Percentiles rank a stretch among this genome's conserved stretches.
These are phyloP conservation scores for Chloromyia formosa DNA, from an alignment of 2,888 invertebrate species.

Conservation along the genomic window DNA sequence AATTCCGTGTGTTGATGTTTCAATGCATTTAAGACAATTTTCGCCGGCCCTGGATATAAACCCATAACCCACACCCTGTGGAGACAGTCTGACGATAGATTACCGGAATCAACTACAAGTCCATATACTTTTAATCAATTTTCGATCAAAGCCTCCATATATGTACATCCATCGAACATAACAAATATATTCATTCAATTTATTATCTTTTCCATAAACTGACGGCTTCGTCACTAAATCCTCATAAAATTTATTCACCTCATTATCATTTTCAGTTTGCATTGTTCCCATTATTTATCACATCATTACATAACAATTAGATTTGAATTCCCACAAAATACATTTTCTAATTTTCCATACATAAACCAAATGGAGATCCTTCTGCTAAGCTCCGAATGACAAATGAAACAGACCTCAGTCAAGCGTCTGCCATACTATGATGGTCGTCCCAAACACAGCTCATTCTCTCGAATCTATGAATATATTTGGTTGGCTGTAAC, in stretches of 20 bases:
- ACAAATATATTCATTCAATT: no score
- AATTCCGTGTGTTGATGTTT: no score
- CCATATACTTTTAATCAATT: no score
- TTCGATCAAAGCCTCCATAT: no score
- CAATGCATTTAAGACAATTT: no score
- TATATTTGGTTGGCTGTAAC: no score
- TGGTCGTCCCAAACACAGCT: background rate
- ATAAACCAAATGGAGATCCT: conserved; percentile 44
- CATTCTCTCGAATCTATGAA: background rate
- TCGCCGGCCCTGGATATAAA: no score
- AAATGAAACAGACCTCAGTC: conserved; percentile 40
- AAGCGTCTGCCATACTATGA: background rate
- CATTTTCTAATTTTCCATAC: conserved; percentile 39
- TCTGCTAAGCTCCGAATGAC: conserved; percentile 43
- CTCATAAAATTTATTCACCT: conserved; percentile 22
- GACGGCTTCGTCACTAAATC: background rate
- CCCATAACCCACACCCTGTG: no score
- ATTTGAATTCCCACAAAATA: conserved; percentile 40
- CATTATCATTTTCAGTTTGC: conserved; percentile 12
- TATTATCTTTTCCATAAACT: no score
- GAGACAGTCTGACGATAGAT: no score
- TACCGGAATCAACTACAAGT: no score
- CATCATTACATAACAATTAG: conserved; percentile 41
- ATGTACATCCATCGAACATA: no score
- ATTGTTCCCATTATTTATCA: conserved; percentile 39